Percentiles rank a stretch among this genome's conserved stretches.
phyloP scores from a whole-genome alignment of 2,113 vertebrate genomes.

The Glaucidium brasilianum region DNA sequence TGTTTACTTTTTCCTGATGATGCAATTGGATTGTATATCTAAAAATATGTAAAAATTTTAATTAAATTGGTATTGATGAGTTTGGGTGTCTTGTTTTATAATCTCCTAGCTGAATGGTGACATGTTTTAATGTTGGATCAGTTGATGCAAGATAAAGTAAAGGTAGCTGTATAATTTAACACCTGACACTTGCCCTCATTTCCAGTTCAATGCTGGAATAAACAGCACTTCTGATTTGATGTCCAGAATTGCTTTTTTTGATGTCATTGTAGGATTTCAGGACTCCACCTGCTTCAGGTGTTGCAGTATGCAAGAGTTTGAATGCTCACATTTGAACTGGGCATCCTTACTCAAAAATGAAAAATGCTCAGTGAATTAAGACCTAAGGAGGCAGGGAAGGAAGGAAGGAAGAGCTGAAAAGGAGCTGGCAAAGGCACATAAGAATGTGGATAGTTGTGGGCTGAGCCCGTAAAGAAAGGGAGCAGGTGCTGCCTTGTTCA shows the following conservation, averaged over 20 bases:
- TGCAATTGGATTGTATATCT: not conserved
- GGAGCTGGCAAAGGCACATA: accelerated
- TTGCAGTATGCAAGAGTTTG: not conserved
- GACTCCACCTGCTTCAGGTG: not conserved
- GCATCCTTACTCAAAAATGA: not conserved
- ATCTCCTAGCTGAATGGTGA: not conserved
- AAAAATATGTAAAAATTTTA: not conserved
- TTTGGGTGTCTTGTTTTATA: not conserved
- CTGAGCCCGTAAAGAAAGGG: not conserved
- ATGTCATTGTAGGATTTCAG: not conserved
- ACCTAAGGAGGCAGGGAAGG: not conserved
- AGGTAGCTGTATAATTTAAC: not conserved
- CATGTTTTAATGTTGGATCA: not conserved
- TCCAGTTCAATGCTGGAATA: not conserved
- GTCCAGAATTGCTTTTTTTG: not conserved
- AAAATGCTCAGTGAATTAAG: not conserved
- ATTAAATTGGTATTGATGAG: not conserved
- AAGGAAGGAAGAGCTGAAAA: not conserved
- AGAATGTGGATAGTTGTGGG: not conserved
- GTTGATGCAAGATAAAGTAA: not conserved
- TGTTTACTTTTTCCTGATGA: not conserved
- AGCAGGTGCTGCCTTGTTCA: not conserved
- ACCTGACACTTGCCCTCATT: not conserved
- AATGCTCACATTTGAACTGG: not conserved
- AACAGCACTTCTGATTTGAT: not conserved